Evolutionary conservation across 2,113 vertebrate genomes (phyloP).

Genomic region (Leptodactylus fuscus): DNA sequence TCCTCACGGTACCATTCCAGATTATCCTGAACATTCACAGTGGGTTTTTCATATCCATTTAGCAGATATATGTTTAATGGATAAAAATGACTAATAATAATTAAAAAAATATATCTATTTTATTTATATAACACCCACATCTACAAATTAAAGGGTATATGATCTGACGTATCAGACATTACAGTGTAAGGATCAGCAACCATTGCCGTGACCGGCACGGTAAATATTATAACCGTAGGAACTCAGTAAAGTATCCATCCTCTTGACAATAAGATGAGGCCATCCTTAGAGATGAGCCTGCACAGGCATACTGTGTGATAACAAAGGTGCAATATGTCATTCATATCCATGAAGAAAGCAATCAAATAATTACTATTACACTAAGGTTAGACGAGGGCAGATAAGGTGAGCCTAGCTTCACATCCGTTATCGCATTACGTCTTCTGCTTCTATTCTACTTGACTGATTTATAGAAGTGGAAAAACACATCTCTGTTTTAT

Average conservation of each 20-base stretch:
- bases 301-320: background rate
- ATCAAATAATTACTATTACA: background rate
- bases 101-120: too few relatives aligned
- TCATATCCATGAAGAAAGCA: background rate
- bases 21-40: too few relatives aligned
- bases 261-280: background rate
- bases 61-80: too few relatives aligned
- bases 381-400: background rate
- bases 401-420: background rate
- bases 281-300: background rate
- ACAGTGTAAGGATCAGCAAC: too few relatives aligned
- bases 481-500: slow-evolving; percentile 16
- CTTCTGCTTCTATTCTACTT: background rate
- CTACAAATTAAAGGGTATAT: too few relatives aligned
- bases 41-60: too few relatives aligned
- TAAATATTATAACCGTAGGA: too few relatives aligned
- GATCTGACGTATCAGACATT: too few relatives aligned
- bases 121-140: too few relatives aligned
- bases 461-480: slow-evolving; percentile 20
- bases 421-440: background rate
- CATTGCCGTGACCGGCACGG: too few relatives aligned
- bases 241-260: background rate
- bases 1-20: too few relatives aligned
- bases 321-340: background rate
- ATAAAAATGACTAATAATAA: too few relatives aligned